Percentiles rank a stretch among this genome's conserved stretches.
Conservation (phyloP, 2,113 vertebrate species). For the Turnix velox region DNA sequence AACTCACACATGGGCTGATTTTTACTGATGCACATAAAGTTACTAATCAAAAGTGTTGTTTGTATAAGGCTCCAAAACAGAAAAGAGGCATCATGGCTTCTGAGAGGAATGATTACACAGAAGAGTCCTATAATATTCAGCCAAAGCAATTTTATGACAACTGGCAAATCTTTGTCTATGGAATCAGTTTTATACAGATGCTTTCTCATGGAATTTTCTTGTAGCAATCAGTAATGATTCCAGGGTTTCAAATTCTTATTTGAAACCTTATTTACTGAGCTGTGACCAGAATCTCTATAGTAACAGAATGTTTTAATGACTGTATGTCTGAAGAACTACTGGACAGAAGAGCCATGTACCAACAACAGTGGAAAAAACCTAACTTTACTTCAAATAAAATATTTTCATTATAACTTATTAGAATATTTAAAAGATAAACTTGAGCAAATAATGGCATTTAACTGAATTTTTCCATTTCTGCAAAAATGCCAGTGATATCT, state of each 20-base stretch:
- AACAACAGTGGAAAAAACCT: background rate
- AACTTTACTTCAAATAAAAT: background rate
- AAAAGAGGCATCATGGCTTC: background rate
- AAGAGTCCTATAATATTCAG: background rate
- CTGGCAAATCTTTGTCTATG: background rate
- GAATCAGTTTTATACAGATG: background rate
- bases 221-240: background rate
- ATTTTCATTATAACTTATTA: background rate
- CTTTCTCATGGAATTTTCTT: background rate
- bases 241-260: background rate
- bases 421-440: slow-evolving; percentile 30
- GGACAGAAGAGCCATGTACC: background rate
- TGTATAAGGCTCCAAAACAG: background rate
- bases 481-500: slow-evolving; percentile 24
- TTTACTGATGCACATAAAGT: background rate
- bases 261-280: background rate
- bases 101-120: background rate
- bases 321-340: background rate
- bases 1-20: background rate
- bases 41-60: background rate
- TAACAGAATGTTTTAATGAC: background rate
- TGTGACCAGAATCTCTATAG: background rate
- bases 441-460: slow-evolving; percentile 16
- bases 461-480: slow-evolving; percentile 4
- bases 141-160: background rate